Percentiles rank a stretch among this genome's conserved stretches.
phyloP scores from a whole-genome alignment of 1,140 invertebrate species.

The Rhynchophorus ferrugineus region DNA sequence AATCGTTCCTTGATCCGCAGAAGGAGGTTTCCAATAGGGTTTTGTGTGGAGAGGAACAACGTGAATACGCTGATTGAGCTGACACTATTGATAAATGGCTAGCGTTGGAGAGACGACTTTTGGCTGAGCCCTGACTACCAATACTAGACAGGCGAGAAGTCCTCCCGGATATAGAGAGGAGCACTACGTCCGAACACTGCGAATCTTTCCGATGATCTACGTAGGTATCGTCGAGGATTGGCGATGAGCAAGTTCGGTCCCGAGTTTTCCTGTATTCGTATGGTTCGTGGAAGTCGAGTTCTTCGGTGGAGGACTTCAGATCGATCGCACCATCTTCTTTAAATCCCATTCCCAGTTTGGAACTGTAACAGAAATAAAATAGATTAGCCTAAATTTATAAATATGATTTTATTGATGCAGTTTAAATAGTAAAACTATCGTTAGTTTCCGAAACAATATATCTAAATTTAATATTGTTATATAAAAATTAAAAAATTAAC shows the following conservation, averaged over 20 bases:
- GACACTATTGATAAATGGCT: conserved; percentile 55
- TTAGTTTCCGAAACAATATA: too few relatives aligned
- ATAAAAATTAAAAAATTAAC: too few relatives aligned
- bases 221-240: conserved; percentile 23
- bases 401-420: too few relatives aligned
- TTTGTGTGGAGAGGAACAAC: conserved; percentile 80
- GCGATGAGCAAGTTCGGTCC: conserved; percentile 40
- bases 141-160: conserved; percentile 73
- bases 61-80: conserved; percentile 57
- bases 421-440: too few relatives aligned
- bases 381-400: too few relatives aligned
- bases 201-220: conserved; percentile 56
- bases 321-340: conserved; percentile 73
- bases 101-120: conserved; percentile 47
- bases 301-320: conserved; percentile 75
- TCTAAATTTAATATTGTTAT: too few relatives aligned
- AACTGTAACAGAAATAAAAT: conserved; percentile 16
- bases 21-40: conserved; percentile 84
- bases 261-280: conserved; percentile 43
- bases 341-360: conserved; percentile 51
- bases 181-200: conserved; percentile 65
- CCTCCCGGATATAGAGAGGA: conserved; percentile 73
- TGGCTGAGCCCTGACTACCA: conserved; percentile 57
- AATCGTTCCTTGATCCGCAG: conserved; percentile 69
- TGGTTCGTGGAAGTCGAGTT: conserved; percentile 69